Percentiles rank a stretch among this genome's conserved stretches.
phyloP scores from a whole-genome alignment of 1,140 invertebrate species.

The Akabosia matsudoensis region DNA sequence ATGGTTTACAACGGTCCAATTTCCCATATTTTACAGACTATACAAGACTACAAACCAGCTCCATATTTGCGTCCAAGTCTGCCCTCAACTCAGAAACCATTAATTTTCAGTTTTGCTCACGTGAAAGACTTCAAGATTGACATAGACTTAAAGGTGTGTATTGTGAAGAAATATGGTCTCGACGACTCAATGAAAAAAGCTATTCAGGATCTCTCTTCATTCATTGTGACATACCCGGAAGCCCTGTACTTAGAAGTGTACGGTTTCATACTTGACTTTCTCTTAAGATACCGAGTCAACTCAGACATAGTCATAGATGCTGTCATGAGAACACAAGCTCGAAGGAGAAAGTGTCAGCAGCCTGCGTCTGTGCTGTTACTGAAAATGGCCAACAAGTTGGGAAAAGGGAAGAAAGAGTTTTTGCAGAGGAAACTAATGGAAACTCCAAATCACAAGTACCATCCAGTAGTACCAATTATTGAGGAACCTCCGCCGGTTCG shows the following conservation, averaged over 20 bases:
- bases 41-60: not conserved
- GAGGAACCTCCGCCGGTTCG: not conserved
- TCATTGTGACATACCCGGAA: constrained; percentile 24
- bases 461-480: not conserved
- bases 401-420: not conserved
- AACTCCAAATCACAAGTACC: not conserved
- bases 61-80: not conserved
- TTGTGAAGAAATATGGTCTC: constrained; percentile 28
- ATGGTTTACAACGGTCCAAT: no score
- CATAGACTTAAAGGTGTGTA: constrained; percentile 19
- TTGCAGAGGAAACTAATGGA: not conserved
- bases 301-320: constrained; percentile 26
- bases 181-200: constrained; percentile 25
- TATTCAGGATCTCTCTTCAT: constrained; percentile 10
- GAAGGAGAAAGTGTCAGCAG: not conserved
- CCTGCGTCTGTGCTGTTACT: constrained; percentile 12
- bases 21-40: not conserved
- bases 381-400: not conserved
- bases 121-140: constrained; percentile 26
- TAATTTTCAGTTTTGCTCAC: constrained; percentile 12
- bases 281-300: constrained; percentile 28
- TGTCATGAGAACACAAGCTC: constrained; percentile 23
- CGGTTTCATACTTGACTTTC: constrained; percentile 35
- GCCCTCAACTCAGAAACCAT: not conserved
- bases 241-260: constrained; percentile 1